A percentile compares a stretch with the other conserved stretches of the same genome.
These are phyloP conservation scores for Anabacerthia variegaticeps DNA, from an alignment of 2,797 vertebrate species.

Conservation along the genomic window DNA sequence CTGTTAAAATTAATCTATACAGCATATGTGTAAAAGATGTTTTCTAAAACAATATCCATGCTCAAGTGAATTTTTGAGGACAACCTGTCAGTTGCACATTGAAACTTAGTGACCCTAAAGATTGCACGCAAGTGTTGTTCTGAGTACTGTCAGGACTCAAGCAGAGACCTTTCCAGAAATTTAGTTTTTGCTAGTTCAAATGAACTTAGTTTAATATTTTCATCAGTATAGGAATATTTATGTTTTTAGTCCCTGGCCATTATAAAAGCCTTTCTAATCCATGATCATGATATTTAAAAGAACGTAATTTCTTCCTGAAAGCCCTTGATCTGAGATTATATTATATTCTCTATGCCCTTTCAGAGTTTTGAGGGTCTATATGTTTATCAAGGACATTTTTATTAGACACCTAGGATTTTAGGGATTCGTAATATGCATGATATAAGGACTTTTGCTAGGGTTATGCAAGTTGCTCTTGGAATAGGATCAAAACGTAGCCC, in stretches of 20 bases:
- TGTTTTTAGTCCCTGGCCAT: neutral
- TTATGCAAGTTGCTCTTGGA: slow-evolving; percentile 87
- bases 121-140: neutral
- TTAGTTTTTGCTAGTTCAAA: neutral
- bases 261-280: slow-evolving; percentile 55
- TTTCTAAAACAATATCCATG: neutral
- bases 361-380: slow-evolving; percentile 54
- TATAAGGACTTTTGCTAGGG: slow-evolving; percentile 77
- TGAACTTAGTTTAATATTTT: slow-evolving; percentile 26
- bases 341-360: slow-evolving; percentile 42
- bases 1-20: neutral
- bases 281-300: slow-evolving; percentile 30
- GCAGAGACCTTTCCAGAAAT: neutral
- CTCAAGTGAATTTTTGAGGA: neutral
- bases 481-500: slow-evolving; percentile 80
- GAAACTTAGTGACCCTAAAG: neutral
- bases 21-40: neutral
- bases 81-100: neutral
- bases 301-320: neutral
- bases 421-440: slow-evolving; percentile 63
- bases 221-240: neutral
- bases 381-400: slow-evolving; percentile 77
- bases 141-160: neutral
- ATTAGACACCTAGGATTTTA: slow-evolving; percentile 77
- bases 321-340: slow-evolving; percentile 37